A percentile compares a stretch with the other conserved stretches of the same genome.
These are phyloP conservation scores for Dynastes maya DNA, from an alignment of 2,888 invertebrate genomes.

Conservation along the genomic window DNA sequence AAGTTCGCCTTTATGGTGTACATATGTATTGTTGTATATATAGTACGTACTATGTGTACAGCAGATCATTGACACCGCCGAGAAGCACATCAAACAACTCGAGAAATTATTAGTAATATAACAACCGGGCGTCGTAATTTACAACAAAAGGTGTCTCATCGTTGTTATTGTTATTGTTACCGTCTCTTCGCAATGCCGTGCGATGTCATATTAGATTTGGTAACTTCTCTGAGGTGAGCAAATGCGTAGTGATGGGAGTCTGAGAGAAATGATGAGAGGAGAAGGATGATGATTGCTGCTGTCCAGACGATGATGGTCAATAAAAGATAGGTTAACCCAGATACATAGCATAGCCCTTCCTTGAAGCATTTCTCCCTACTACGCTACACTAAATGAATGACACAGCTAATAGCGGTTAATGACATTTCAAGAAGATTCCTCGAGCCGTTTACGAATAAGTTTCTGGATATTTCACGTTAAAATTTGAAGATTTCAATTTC, in stretches of 20 bases:
- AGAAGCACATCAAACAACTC: conserved; percentile 61
- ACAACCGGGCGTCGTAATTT: conserved; percentile 52
- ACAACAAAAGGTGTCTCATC: conserved; percentile 53
- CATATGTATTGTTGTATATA: conserved; percentile 27
- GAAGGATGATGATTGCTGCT: conserved; percentile 18
- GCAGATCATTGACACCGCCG: conserved; percentile 67
- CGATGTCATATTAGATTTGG: conserved; percentile 14
- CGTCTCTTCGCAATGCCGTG: conserved; percentile 16
- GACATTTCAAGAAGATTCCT: conserved; percentile 54
- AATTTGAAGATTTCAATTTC: background rate
- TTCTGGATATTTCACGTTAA: background rate
- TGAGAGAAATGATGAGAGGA: conserved; percentile 24
- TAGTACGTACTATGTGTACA: conserved; percentile 46
- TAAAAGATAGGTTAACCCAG: conserved; percentile 61
- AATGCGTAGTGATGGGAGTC: conserved; percentile 6
- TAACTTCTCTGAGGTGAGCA: background rate
- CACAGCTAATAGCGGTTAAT: conserved; percentile 59
- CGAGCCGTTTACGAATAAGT: background rate
- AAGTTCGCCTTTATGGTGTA: conserved; percentile 63
- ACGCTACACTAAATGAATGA: conserved; percentile 55
- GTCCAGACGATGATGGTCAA: conserved; percentile 51
- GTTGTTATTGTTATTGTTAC: conserved; percentile 22
- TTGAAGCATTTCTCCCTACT: conserved; percentile 51
- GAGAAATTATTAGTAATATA: conserved; percentile 57
- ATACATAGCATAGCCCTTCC: conserved; percentile 59